Evolutionary conservation across 2,888 invertebrate genomes (phyloP), one percentile per base, ranked within the genome.

Genomic region (Prosopocoilus inquinatus): DNA sequence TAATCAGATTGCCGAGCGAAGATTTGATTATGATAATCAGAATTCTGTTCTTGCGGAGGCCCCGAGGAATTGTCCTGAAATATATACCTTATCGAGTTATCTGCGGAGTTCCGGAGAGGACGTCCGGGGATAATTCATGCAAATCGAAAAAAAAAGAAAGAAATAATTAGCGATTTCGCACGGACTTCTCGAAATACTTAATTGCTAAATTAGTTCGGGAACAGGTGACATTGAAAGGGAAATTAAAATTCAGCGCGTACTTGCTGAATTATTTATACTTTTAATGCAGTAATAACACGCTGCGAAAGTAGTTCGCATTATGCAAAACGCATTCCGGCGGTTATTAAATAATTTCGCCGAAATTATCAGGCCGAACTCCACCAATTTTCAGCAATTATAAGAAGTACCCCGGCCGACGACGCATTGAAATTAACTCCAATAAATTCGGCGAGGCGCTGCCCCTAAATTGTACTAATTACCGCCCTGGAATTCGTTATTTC

Each of bases 11-110:
- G 71, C 69, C 64, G 62, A 66, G 64, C 64, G 67, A 64, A 67
- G 71, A 75, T 75, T 73, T 71, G 73, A 75, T 75, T 75, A 75
- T 75, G 73, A 71, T 73, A 74, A 75, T 74, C 69, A 59, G 66
- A 63, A 68, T 68, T 70, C 68, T 58, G 65, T 57, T 58, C 66
- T 65, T 65, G 63, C 59, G 53, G 58, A 52, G 47, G 50, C 59
- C 47, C 54, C 16, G 28, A 16, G 44, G 52, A 38, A 53, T 58
- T 58, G 58, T 61, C 62, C 55, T 63, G 61, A 61, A 61, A 62
- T 62, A 57, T 59, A 63, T 61, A 65, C 61, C 62, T 55, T 53
- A 53, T 53, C 47, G 47, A 53, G 41, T 53, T 53, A 53, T 53
- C 38, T 45, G 34, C 43, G 20, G 20, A 28, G 20, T 28, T 28